Evolutionary conservation across 2,797 vertebrate species (phyloP).

Genomic region (Echeneis naucrates): DNA sequence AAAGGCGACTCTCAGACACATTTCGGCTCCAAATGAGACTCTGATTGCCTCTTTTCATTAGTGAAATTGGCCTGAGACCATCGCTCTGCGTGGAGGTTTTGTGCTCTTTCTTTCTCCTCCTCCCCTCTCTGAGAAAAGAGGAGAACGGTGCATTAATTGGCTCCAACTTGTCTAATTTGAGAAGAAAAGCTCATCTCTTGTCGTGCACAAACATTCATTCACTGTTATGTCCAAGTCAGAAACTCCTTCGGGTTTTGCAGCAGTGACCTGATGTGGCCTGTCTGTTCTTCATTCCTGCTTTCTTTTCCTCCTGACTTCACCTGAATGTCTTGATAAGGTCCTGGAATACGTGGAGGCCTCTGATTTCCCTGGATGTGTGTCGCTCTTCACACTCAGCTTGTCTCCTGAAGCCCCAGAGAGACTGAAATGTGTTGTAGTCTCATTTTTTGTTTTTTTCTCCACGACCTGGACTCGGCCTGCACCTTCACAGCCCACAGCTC

Average conservation of each 20-base stretch:
- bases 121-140: background rate
- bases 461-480: background rate
- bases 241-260: background rate
- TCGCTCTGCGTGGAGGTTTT: slow-evolving; percentile 12
- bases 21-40: slow-evolving; percentile 46
- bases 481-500: slow-evolving; percentile 18
- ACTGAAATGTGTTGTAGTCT: too few species aligned
- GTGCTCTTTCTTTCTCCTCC: background rate
- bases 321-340: background rate
- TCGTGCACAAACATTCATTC: slow-evolving; percentile 2
- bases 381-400: background rate
- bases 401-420: too few species aligned
- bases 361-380: slow-evolving; percentile 5
- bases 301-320: background rate
- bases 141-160: slow-evolving; percentile 4
- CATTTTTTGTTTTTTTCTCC: too few species aligned
- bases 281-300: background rate
- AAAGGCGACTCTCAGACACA: slow-evolving; percentile 36
- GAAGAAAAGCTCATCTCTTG: slow-evolving; percentile 7
- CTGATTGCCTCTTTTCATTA: slow-evolving; percentile 61
- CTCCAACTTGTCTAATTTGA: slow-evolving; percentile 17
- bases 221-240: background rate
- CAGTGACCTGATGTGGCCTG: background rate
- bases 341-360: slow-evolving; percentile 4
- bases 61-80: slow-evolving; percentile 39